Evolutionary conservation across 2,888 invertebrate genomes (phyloP).

Genomic region (Cryptus armator): DNA sequence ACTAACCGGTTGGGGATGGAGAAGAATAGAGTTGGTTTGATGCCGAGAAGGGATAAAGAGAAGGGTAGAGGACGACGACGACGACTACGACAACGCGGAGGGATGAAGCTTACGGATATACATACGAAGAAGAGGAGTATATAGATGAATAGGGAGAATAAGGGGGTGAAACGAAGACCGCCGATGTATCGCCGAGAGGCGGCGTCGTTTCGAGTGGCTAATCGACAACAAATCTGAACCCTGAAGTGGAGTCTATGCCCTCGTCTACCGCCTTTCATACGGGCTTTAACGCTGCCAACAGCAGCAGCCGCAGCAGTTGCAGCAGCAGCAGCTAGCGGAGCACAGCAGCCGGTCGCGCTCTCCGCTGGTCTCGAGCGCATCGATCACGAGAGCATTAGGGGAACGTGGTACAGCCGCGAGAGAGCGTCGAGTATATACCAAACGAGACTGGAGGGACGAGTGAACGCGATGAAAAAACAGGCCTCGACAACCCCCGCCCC

Average conservation of each 20-base stretch:
- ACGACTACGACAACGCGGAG: background rate
- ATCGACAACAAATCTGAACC: constrained; percentile 77
- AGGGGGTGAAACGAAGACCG: constrained; percentile 5
- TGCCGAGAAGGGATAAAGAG: constrained; percentile 8
- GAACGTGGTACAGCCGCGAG: constrained; percentile 38
- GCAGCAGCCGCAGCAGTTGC: constrained; percentile 47
- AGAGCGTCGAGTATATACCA: constrained; percentile 26
- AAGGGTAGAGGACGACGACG: background rate
- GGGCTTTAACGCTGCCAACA: constrained; percentile 62
- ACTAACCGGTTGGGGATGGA: constrained; percentile 1
- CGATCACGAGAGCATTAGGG: constrained; percentile 73
- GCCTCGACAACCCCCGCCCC: constrained; percentile 27
- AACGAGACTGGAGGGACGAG: background rate
- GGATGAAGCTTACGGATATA: background rate
- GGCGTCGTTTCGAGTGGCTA: constrained; percentile 74
- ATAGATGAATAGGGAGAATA: background rate
- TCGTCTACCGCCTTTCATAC: constrained; percentile 72
- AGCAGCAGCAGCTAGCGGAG: constrained; percentile 35
- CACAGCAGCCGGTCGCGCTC: constrained; percentile 66
- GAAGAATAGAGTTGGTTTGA: background rate
- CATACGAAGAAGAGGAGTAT: background rate
- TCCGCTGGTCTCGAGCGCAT: constrained; percentile 68
- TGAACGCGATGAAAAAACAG: constrained; percentile 44
- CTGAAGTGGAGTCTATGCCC: constrained; percentile 73
- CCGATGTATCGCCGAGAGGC: constrained; percentile 69